Base-by-base conservation (phyloP, 2,113 vertebrate genomes). In the Spilogale gracilis region DNA sequence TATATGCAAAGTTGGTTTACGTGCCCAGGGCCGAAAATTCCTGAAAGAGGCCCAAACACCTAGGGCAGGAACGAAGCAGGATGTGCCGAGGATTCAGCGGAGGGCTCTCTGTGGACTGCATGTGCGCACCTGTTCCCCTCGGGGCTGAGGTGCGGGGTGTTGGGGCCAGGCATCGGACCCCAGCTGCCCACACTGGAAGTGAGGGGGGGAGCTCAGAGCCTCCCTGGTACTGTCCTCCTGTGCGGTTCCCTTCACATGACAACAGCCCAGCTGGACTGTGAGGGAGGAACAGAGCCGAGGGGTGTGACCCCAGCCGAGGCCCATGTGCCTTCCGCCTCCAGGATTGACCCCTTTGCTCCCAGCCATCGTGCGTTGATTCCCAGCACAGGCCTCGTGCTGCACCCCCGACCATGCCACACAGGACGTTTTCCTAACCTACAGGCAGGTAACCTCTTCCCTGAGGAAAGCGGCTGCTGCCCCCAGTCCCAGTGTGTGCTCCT, bases 221-320 rank as follows among this genome's bases (percentile, higher is more conserved):
- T 12, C 6, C 0, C 0, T 21, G 9, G 8, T 8, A 16, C 0
- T 3, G 2, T 20, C 11, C 32, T 52, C n/a, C 80, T 21, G 3
- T 4, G 21, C 2, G 21, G 11, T 14, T 73, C 18, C 52, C 23
- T 18, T 3, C 18, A 1, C 0, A 0, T 8, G 6, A 8, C 67
- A 14, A 32, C 48, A 43, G 45, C 54, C 23, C 16, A 16, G 38
- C 60, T n/a, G 0, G 48, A 5, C 4, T 1, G 14, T 8, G 8
- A 11, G 1, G 1, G 2, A 1, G 9, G 69, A 43, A 21, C 9
- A 23, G 43, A 23, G 71, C 38, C 12, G 38, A 23, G 1, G 5
- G 38, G 69, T 5, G 2, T 1, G 5, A 43, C 69, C 21, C 67
- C 67, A 27, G 50, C 25, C 10, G 83, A n/a, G 30, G 5, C 43